Base-by-base conservation (phyloP, 2,113 vertebrate species). In the Prochilodus magdalenae region DNA sequence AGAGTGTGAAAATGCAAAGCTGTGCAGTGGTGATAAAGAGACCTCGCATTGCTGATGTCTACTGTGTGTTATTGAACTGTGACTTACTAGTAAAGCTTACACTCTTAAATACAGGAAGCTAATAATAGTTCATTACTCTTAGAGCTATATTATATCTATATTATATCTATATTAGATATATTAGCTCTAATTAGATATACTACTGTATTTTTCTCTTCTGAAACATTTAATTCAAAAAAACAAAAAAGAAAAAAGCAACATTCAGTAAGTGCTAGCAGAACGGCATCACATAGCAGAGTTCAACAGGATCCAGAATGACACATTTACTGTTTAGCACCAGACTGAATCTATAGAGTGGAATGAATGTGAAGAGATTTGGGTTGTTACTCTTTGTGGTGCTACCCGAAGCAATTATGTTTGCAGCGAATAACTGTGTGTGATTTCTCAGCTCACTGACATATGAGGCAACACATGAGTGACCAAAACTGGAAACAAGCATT, bases 111-210 rank as follows among this genome's bases (percentile, higher is more conserved):
- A 63, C 16, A 26, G 27, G 60, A 63, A 27, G 60, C 60, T 63
- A 63, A 63, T n/a, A n/a, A n/a, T n/a, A n/a, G n/a, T n/a, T n/a
- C n/a, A n/a, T 63, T 63, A 63, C 60, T 14, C 60, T 29, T 26
- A 15, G 60, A 15, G 60, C 60, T 29, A 11, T n/a, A n/a, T n/a
- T n/a, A n/a, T n/a, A n/a, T n/a, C n/a, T n/a, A n/a, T n/a, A n/a
- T n/a, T n/a, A n/a, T n/a, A 27, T 29, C 12, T 29, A 10, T 27
- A 63, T 13, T 29, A 63, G n/a, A 29, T 63, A 63, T 14, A 27
- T 63, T 63, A 27, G 14, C 26, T 15, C 12, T 29, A 11, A 1
- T 63, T 7, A 63, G 14, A 4, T 63, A 10, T n/a, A 29, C 4
- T 20, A 29, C 29, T 4, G 33, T 27, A 26, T 26, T 26, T 13